A percentile compares a stretch with the other conserved stretches of the same genome.
Evolutionary conservation across 2,797 vertebrate genomes (phyloP).

Genomic region (Huso huso): DNA sequence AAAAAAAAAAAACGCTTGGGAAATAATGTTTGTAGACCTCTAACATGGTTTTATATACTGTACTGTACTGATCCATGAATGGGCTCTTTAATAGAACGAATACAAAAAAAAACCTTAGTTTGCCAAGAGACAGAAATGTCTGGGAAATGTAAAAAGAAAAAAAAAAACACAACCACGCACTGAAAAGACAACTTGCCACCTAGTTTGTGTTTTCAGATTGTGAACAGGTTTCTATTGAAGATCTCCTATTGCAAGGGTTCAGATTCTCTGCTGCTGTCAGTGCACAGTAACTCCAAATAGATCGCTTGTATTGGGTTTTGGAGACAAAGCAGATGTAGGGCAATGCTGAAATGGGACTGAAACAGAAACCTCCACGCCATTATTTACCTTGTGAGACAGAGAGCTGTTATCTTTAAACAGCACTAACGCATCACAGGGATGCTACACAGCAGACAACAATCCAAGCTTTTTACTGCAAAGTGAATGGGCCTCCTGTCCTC

Average conservation of each 20-base stretch:
- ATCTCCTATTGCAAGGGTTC: constrained; percentile 3
- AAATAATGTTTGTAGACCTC: too few species aligned
- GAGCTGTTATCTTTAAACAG: constrained; percentile 9
- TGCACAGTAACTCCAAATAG: constrained; percentile 11
- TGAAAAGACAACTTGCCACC: constrained; percentile 8
- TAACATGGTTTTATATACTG: too few species aligned
- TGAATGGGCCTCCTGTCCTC: constrained; percentile 9
- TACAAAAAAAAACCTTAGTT: constrained; percentile 18
- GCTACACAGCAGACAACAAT: constrained; percentile 4
- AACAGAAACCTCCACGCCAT: constrained; percentile 23
- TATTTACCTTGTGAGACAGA: constrained; percentile 22
- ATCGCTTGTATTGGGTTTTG: constrained; percentile 7
- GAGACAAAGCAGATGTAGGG: constrained; percentile 1
- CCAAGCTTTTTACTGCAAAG: not conserved
- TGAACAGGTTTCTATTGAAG: not conserved
- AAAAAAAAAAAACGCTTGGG: too few species aligned
- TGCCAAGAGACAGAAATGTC: constrained; percentile 18
- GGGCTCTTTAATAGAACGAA: constrained; percentile 2
- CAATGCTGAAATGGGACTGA: constrained; percentile 20
- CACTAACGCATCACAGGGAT: not conserved
- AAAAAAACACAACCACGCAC: not conserved
- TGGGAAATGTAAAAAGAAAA: too few species aligned
- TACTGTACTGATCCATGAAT: not conserved
- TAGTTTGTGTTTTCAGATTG: not conserved
- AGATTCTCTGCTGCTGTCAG: constrained; percentile 18